Conservation (phyloP, 1,140 invertebrate species). For the Drosophila nebulosa region DNA sequence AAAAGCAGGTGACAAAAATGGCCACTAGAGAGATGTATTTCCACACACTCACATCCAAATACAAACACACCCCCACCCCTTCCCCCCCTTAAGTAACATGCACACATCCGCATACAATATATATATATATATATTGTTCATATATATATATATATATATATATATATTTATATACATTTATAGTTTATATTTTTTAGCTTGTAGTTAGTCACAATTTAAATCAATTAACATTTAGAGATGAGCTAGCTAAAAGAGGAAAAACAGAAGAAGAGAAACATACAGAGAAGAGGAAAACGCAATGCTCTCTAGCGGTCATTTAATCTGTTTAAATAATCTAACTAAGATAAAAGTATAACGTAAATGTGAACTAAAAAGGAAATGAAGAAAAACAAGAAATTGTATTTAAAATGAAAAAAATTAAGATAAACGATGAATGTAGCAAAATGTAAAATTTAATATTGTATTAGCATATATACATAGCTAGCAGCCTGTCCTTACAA, state of each 20-base stretch:
- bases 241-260: slow-evolving; percentile 15
- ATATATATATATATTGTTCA: too few relatives aligned
- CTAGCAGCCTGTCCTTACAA: neutral
- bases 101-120: neutral
- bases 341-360: neutral
- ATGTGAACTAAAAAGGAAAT: neutral
- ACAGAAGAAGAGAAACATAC: neutral
- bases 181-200: slow-evolving; percentile 55
- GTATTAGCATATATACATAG: too few relatives aligned
- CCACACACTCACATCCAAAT: neutral
- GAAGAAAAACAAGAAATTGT: neutral
- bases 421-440: neutral
- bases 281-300: neutral
- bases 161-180: slow-evolving; percentile 15
- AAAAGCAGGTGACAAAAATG: neutral
- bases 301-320: neutral
- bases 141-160: neutral
- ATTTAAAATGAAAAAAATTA: neutral
- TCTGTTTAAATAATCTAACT: neutral
- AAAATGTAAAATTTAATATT: neutral
- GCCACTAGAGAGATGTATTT: neutral
- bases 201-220: slow-evolving; percentile 79
- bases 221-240: slow-evolving; percentile 42
- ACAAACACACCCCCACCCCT: neutral
- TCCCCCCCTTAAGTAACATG: neutral